A percentile compares a stretch with the other conserved stretches of the same genome.
Evolutionary conservation across 53 echinoderm and acorn worm genomes (phyloP).

Genomic region (Arbacia lixula): DNA sequence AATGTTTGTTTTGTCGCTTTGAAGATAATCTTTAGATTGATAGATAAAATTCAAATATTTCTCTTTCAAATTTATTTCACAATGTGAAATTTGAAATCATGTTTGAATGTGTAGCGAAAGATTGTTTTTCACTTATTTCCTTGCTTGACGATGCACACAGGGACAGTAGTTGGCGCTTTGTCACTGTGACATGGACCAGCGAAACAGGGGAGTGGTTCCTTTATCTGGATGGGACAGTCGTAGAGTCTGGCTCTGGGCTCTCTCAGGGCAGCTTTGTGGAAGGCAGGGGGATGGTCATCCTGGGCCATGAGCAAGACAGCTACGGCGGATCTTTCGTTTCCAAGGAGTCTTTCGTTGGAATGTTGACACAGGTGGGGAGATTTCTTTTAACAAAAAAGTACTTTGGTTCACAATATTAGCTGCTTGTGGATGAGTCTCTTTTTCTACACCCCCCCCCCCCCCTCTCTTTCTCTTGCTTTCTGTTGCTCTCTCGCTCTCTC

Average conservation of each 20-base stretch:
- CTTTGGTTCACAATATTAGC: too few species aligned
- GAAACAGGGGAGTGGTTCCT: slow-evolving; percentile 64
- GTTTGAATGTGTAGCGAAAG: background rate
- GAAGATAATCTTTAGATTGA: too few species aligned
- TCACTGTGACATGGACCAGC: slow-evolving; percentile 75
- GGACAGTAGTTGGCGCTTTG: slow-evolving; percentile 68
- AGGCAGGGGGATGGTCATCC: slow-evolving; percentile 66
- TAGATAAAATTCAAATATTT: background rate
- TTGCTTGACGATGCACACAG: too few species aligned
- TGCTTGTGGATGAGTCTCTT: too few species aligned
- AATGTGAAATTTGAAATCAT: background rate
- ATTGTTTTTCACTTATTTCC: background rate
- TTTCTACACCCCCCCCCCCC: too few species aligned
- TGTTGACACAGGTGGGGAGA: slow-evolving; percentile 67
- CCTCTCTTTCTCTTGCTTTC: too few species aligned
- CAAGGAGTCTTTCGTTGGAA: slow-evolving; percentile 71
- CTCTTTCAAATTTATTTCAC: background rate
- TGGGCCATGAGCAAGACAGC: slow-evolving; percentile 87
- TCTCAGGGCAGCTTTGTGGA: slow-evolving; percentile 53
- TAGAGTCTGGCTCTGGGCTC: slow-evolving; percentile 43
- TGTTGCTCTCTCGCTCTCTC: too few species aligned
- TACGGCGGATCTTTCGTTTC: slow-evolving; percentile 65
- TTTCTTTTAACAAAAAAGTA: background rate
- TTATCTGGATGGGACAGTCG: slow-evolving; percentile 56
- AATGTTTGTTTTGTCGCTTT: background rate